Conservation (phyloP, 2,888 invertebrate species). For the Tridacna gigas region DNA sequence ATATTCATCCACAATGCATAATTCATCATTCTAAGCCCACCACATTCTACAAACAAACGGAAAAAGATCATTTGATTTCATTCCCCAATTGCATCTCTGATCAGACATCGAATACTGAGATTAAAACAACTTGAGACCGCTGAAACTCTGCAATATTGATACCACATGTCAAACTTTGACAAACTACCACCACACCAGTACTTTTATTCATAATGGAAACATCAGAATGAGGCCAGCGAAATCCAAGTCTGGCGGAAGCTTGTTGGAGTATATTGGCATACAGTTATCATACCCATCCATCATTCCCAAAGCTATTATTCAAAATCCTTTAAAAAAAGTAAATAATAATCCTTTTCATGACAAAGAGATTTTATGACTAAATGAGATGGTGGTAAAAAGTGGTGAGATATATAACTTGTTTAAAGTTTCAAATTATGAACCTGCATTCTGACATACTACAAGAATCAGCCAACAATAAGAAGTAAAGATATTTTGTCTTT, state of each 20-base stretch:
- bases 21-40: slow-evolving; percentile 21
- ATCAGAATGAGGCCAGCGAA: slow-evolving; percentile 22
- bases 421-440: too few relatives aligned
- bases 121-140: slow-evolving; percentile 55
- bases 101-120: slow-evolving; percentile 59
- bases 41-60: slow-evolving; percentile 11
- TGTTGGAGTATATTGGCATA: slow-evolving; percentile 47
- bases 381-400: too few relatives aligned
- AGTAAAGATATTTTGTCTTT: too few relatives aligned
- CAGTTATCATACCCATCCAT: slow-evolving; percentile 49
- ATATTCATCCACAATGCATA: slow-evolving; percentile 25
- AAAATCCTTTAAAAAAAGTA: slow-evolving; percentile 44
- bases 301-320: slow-evolving; percentile 48
- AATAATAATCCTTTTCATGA: too few relatives aligned
- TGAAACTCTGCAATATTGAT: slow-evolving; percentile 55
- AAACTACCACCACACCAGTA: slow-evolving; percentile 56
- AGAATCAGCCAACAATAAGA: too few relatives aligned
- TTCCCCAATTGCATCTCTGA: slow-evolving; percentile 44
- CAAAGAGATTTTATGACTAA: too few relatives aligned
- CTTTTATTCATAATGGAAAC: slow-evolving; percentile 46
- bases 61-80: slow-evolving; percentile 36
- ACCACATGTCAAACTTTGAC: slow-evolving; percentile 53
- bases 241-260: slow-evolving; percentile 53
- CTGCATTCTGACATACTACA: too few relatives aligned
- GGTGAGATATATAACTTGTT: too few relatives aligned